Evolutionary conservation across 2,797 vertebrate genomes (phyloP), one percentile per base, ranked within the genome.

Genomic region (Girardinus metallicus): DNA sequence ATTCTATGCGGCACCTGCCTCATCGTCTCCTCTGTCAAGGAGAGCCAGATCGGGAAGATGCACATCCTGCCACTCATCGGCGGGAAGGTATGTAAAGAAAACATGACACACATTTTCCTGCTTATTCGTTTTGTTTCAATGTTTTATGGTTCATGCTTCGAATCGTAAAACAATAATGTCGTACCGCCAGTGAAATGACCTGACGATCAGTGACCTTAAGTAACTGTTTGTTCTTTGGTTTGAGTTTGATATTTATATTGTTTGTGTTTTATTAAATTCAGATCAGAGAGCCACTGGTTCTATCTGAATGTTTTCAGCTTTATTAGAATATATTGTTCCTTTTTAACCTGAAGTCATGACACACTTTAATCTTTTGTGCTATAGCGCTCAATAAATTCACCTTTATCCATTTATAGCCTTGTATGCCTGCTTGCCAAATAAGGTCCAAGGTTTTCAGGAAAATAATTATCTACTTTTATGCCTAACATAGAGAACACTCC

Each of bases 1-100:
- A 99, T 98, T 93, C 95, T 99, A 84, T 99, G 98, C 71, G 98
- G 98, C 87, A 99, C 98, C 88, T 99, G 98, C 93, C 96, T 99
- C 84, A 99, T 99, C 85, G 98, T 99, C 43, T 99, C 98, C 68
- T 99, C 98, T 0, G 96, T 99, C 83, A 99, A 99, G 91, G 97
- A 99, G 91, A 98, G 98, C 93, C 95, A 97, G 90, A 96, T 96
- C 0, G 98, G 98, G 76, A 99, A 99, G 95, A 99, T 99, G 98
- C 98, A 99, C 82, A 97, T 99, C 84, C 96, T 99, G 86, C 98
- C 98, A 39, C 96, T 99, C 78, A 98, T 99, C 77, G 98, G 98
- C 75, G 98, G 98, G 89, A 99, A 99, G 95, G 98, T 99, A 96
- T 85, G 96, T 89, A n/a, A 31, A 39, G 71, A 13, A 73, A 46